A percentile compares a stretch with the other conserved stretches of the same genome.
Evolutionary conservation across 2,888 invertebrate genomes (phyloP).

Genomic region (Dynastes grantii): DNA sequence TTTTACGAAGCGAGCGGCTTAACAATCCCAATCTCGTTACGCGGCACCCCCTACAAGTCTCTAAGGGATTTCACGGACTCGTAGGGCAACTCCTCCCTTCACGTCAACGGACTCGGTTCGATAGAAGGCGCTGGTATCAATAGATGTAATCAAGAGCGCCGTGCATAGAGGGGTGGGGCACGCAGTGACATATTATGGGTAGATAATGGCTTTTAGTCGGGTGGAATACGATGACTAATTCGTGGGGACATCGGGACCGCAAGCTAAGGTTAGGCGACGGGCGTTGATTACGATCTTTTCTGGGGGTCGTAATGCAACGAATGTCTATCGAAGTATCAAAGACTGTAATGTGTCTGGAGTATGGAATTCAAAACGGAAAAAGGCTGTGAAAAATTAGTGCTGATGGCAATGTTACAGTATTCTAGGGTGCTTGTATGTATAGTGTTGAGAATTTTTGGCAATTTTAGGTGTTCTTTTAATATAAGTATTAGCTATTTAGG

Average conservation of each 20-base stretch:
- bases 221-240: conserved; percentile 43
- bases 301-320: background rate
- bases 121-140: conserved; percentile 37
- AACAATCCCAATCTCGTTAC: conserved; percentile 32
- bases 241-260: conserved; percentile 29
- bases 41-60: background rate
- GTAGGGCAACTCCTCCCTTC: background rate
- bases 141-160: conserved; percentile 46
- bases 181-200: conserved; percentile 43
- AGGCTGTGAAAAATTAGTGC: no score
- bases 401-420: no score
- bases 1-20: conserved; percentile 34
- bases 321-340: no score
- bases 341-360: background rate
- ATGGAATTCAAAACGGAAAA: no score
- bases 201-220: conserved; percentile 47
- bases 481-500: no score
- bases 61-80: background rate
- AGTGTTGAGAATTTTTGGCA: no score
- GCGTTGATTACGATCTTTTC: conserved; percentile 9
- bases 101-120: conserved; percentile 27
- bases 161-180: conserved; percentile 4
- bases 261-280: background rate
- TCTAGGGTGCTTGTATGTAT: no score
- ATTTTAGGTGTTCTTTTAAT: no score